Base-by-base conservation (phyloP, 2,113 vertebrate genomes). In the Columba janthina region DNA sequence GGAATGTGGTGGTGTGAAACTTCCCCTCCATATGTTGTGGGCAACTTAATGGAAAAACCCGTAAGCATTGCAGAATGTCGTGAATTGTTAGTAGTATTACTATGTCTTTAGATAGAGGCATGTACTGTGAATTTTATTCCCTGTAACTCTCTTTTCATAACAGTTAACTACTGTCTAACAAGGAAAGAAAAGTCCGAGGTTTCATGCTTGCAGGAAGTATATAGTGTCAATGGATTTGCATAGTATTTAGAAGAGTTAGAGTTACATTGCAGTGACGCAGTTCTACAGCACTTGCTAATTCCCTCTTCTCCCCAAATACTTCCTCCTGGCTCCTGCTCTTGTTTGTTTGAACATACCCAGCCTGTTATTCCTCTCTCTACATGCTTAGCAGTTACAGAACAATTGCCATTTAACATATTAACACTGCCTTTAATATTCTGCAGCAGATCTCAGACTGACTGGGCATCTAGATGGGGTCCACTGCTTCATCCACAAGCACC, bases 191-290 rank as follows among this genome's bases (percentile, higher is more conserved):
- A 96, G 64, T 56, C 82, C 78, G 88, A 72, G 88, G 79, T 90
- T 96, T 94, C 80, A 46, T 54, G 31, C 64, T 67, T 54, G 15
- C 72, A 93, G 94, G 94, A 94, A 92, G 79, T 75, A 10, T 71
- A 51, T 40, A 7, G 79, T 95, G 85, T 94, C 12, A 17, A 61
- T 72, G 92, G 96, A 90, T 96, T 97, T 95, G 88, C 90, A 75
- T 95, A 96, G 92, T 61, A 72, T 93, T 97, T 94, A 88, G 93
- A 86, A 81, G 90, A 92, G 90, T 94, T 96, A 93, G 90, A 87
- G 54, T 96, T 93, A 94, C 94, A 90, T 8, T 50, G 94, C 83
- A 69, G 44, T 96, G 94, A 95, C 65, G 83, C 72, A 95, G 93
- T 83, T 93, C 75, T 58, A 24, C 76, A 82, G 83, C 60, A 90